Evolutionary conservation across 2,797 vertebrate species (phyloP).

Genomic region (Bradypodion ventrale): DNA sequence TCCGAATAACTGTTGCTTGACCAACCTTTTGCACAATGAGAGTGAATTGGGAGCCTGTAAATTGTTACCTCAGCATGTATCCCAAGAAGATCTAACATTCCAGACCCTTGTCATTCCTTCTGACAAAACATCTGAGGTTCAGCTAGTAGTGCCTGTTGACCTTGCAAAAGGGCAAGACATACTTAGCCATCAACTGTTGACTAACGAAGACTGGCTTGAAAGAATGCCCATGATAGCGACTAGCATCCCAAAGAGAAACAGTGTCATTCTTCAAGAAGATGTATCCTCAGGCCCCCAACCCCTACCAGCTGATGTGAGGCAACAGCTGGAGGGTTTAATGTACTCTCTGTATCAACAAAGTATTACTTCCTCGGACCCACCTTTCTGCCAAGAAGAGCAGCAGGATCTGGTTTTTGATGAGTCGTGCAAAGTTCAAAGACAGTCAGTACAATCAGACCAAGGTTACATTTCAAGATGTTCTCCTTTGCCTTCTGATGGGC

Average conservation of each 20-base stretch:
- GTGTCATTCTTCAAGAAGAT: conserved; percentile 39
- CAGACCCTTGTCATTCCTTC: conserved; percentile 45
- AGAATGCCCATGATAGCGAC: conserved; percentile 60
- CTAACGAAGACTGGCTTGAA: conserved; percentile 57
- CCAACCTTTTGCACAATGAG: conserved; percentile 26
- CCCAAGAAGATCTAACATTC: neutral
- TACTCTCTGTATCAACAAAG: conserved; percentile 68
- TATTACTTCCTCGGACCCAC: conserved; percentile 39
- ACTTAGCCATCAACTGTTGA: conserved; percentile 49
- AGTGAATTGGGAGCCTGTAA: conserved; percentile 25
- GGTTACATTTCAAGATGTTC: conserved; percentile 89
- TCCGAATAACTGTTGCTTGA: neutral
- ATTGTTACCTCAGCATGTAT: conserved; percentile 56
- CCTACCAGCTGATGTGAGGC: conserved; percentile 41
- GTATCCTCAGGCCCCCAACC: conserved; percentile 10
- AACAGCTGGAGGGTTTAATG: conserved; percentile 61
- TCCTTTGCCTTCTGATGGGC: conserved; percentile 69
- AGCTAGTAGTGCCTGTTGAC: conserved; percentile 48
- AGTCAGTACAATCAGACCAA: conserved; percentile 87
- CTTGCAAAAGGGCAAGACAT: rapidly evolving
- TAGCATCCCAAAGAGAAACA: conserved; percentile 53
- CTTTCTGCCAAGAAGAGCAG: conserved; percentile 49
- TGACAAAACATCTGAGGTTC: conserved; percentile 40
- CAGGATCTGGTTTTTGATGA: conserved; percentile 53
- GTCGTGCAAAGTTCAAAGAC: conserved; percentile 72